A percentile compares a stretch with the other conserved stretches of the same genome.
These are phyloP conservation scores for Crematogaster levior DNA, from an alignment of 2,888 invertebrate genomes.

Conservation along the genomic window DNA sequence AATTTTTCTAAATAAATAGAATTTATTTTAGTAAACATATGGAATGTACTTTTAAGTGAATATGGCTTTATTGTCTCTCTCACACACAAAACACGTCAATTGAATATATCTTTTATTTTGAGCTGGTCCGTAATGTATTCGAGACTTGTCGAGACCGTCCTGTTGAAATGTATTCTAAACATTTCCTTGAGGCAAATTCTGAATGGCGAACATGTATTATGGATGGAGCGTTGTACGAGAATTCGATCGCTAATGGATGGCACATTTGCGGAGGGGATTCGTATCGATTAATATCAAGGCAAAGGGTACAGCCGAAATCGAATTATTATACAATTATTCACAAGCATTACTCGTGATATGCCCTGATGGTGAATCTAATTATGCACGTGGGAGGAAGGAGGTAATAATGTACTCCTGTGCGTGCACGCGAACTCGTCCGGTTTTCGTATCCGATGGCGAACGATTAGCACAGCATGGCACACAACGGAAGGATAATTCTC, in stretches of 20 bases:
- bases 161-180: neutral
- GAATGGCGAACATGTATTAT: conserved; percentile 11
- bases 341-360: conserved; percentile 60
- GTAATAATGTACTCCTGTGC: conserved; percentile 22
- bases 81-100: neutral
- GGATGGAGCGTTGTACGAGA: neutral
- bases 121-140: neutral
- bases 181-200: neutral
- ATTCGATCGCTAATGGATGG: conserved; percentile 64
- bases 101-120: neutral
- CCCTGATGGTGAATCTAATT: conserved; percentile 61
- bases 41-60: neutral
- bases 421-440: neutral
- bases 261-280: conserved; percentile 50
- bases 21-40: too few species aligned
- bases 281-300: conserved; percentile 69
- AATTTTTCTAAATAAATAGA: too few species aligned
- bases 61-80: neutral
- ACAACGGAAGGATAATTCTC: conserved; percentile 29
- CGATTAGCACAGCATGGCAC: conserved; percentile 23
- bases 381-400: conserved; percentile 37
- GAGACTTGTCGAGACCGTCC: neutral
- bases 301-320: conserved; percentile 57
- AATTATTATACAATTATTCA: conserved; percentile 76
- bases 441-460: conserved; percentile 17